These are phyloP conservation scores for Coryphaenoides rupestris DNA, from an alignment of 2,113 vertebrate genomes.

Conservation along the genomic window DNA sequence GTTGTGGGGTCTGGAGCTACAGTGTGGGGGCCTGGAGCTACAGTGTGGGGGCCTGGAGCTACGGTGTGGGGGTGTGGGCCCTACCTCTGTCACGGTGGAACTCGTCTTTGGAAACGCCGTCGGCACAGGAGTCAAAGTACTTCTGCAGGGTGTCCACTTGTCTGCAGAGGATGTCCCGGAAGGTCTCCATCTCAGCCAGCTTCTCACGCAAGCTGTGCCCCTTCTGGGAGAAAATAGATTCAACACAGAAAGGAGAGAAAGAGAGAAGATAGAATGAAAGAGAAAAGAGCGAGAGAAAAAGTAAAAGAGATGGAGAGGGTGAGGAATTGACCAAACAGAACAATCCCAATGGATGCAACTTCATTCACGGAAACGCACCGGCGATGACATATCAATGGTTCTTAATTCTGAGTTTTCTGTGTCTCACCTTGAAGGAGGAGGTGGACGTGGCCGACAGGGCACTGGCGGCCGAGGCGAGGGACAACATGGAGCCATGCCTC, in stretches of 20 bases:
- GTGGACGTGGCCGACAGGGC: constrained; percentile 94
- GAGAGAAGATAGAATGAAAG: background rate
- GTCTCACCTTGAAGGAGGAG: constrained; percentile 95
- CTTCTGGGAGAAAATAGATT: constrained; percentile 73
- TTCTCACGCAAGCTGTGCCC: constrained; percentile 95
- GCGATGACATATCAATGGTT: too few species aligned
- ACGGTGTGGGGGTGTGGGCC: background rate
- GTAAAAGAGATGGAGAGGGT: background rate
- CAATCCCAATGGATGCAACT: too few species aligned
- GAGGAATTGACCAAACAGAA: too few species aligned
- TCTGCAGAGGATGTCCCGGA: constrained; percentile 88
- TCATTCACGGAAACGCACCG: background rate
- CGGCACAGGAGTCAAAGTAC: constrained; percentile 80
- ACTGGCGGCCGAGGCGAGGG: constrained; percentile 93
- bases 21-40: too few species aligned
- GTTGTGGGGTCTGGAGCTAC: too few species aligned
- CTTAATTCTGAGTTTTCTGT: constrained; percentile 4
- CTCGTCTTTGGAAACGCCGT: constrained; percentile 90
- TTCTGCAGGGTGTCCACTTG: constrained; percentile 79
- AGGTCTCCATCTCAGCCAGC: constrained; percentile 98
- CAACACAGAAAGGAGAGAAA: background rate
- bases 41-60: too few species aligned
- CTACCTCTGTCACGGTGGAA: constrained; percentile 93
- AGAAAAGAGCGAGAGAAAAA: background rate
- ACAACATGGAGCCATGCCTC: constrained; percentile 96